These are phyloP conservation scores for Amazonetta brasiliensis DNA, from an alignment of 2,797 vertebrate species.

Conservation along the genomic window DNA sequence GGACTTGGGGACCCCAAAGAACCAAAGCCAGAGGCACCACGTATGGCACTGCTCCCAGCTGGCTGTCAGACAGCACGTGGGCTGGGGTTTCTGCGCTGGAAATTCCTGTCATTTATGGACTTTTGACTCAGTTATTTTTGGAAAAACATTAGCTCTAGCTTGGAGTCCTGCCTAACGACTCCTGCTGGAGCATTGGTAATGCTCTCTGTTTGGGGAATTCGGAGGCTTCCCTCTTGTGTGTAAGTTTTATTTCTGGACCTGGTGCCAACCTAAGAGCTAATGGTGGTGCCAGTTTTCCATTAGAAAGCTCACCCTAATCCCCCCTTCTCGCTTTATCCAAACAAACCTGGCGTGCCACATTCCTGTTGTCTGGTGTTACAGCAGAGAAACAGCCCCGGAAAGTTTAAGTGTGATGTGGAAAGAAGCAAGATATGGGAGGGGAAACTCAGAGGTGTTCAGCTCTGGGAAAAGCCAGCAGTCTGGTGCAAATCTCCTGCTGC, in stretches of 20 bases:
- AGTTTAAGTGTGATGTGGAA: neutral
- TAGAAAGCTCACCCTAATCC: neutral
- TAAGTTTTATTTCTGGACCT: neutral
- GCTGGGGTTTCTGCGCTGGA: neutral
- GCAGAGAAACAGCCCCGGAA: neutral
- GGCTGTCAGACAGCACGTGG: fast-evolving
- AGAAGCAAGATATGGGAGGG: neutral
- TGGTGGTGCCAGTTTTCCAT: fast-evolving
- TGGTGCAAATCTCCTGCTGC: neutral
- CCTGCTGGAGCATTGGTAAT: neutral
- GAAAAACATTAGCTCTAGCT: neutral
- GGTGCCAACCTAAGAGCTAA: fast-evolving
- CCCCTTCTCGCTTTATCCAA: neutral
- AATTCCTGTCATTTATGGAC: neutral
- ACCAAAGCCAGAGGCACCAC: neutral
- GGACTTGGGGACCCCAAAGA: neutral
- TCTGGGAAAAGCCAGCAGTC: neutral
- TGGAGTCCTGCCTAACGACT: neutral
- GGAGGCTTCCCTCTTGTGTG: neutral
- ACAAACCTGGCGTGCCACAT: constrained; percentile 18
- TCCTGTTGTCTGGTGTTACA: neutral
- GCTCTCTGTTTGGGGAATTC: fast-evolving
- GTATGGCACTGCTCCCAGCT: neutral
- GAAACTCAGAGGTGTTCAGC: neutral
- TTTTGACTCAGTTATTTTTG: neutral